These are phyloP conservation scores for Dendrolimus kikuchii DNA, from an alignment of 1,140 invertebrate genomes.

Conservation along the genomic window DNA sequence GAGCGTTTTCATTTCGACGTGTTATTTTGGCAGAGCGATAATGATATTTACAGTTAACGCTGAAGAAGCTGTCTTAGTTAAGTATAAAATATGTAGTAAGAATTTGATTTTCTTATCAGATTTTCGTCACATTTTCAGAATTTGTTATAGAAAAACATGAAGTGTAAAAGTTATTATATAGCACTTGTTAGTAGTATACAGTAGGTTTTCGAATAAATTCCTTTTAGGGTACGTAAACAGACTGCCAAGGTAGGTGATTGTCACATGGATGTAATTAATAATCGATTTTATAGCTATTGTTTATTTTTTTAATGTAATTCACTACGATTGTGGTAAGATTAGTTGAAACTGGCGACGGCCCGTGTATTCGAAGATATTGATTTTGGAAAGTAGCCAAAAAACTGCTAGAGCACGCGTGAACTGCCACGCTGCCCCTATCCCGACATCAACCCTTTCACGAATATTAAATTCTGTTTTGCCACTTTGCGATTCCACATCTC, in stretches of 20 bases:
- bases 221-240: no score
- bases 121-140: no score
- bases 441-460: conserved; percentile 68
- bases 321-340: conserved; percentile 43
- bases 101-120: no score
- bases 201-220: no score
- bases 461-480: conserved; percentile 72
- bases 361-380: conserved; percentile 67
- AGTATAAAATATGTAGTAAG: no score
- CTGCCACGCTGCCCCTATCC: conserved; percentile 56
- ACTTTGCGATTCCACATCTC: conserved; percentile 61
- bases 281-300: no score
- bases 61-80: background rate
- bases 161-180: no score
- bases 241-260: no score
- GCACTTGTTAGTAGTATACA: no score
- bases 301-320: no score
- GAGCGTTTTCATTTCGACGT: conserved; percentile 59
- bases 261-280: no score
- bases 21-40: conserved; percentile 59
- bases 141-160: no score
- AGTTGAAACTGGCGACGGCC: conserved; percentile 63
- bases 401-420: conserved; percentile 68
- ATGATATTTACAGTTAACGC: conserved; percentile 59
- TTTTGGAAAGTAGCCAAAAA: conserved; percentile 70